phyloP scores from a whole-genome alignment of 2,888 invertebrate genomes.

The Zygothrica quintamaculata region DNA sequence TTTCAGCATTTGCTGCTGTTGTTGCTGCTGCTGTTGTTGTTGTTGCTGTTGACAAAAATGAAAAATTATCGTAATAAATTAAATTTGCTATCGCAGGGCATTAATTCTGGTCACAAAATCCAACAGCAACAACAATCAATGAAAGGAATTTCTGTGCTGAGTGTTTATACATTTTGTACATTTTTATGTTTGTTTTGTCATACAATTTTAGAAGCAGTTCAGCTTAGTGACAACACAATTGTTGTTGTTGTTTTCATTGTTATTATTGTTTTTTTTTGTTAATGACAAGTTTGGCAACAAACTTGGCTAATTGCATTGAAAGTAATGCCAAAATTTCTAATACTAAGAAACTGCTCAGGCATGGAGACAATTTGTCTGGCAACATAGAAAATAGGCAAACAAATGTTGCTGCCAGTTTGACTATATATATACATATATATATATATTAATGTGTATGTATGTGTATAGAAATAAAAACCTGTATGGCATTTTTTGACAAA shows the following conservation, averaged over 20 bases:
- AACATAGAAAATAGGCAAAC: constrained; percentile 28
- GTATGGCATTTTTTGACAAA: constrained; percentile 72
- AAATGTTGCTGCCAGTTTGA: constrained; percentile 48
- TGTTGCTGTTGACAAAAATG: constrained; percentile 75
- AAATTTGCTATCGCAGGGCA: constrained; percentile 82
- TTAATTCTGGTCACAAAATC: constrained; percentile 71
- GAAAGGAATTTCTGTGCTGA: constrained; percentile 59
- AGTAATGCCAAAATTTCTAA: too few species aligned
- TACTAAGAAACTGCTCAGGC: background rate
- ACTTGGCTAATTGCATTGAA: constrained; percentile 37
- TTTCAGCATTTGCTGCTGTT: constrained; percentile 51
- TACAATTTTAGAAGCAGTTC: constrained; percentile 52
- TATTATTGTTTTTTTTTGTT: constrained; percentile 46
- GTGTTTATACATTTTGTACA: constrained; percentile 46
- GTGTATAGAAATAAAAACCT: too few species aligned
- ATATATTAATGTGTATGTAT: constrained; percentile 34
- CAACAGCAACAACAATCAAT: constrained; percentile 36
- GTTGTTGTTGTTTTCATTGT: constrained; percentile 33
- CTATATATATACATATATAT: constrained; percentile 26
- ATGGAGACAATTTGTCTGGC: constrained; percentile 38
- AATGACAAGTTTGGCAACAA: constrained; percentile 60
- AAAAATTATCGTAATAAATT: constrained; percentile 83
- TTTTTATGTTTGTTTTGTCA: constrained; percentile 21
- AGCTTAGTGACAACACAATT: constrained; percentile 59
- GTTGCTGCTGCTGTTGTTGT: constrained; percentile 40